Base-by-base conservation (phyloP, 2,888 invertebrate species). In the Didymodactylos carnosus region DNA sequence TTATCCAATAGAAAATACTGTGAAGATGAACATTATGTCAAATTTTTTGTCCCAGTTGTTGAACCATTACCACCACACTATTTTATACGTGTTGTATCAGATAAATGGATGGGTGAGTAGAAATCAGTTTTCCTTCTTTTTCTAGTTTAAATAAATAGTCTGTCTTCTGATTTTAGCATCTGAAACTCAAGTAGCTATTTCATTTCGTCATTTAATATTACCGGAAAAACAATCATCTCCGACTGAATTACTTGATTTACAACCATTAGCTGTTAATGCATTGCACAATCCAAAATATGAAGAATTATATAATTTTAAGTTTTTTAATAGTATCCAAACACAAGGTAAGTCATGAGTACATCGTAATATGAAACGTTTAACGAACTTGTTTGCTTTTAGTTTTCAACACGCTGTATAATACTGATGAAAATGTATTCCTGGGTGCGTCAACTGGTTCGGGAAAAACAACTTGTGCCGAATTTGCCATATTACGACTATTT, bases 211-310 rank as follows among this genome's bases (percentile, higher is more conserved):
- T 85, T 86, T 99, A 72, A 92, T 98, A 78, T 84, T 98, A 51
- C 98, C 98, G 0, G 98, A 99, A 84, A 97, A 98, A 85, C 95
- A 94, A 84, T 88, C 94, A 69, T 97, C 97, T 0, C 94, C 97
- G 0, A 99, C 98, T 0, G 98, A 99, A 81, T 85, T 98, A 76
- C 85, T 98, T 73, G 98, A 98, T 84, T 86, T 98, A 49, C 97
- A 99, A 82, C 95, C 98, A 0, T 86, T 98, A 74, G 97, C 97
- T 0, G 84, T 87, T 25, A 91, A 93, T 0, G 97, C 97, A 0
- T 84, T 98, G 27, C 84, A 94, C 78, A 94, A 94, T 83, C 85
- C 88, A 0, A 88, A 88, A 75, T 95, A 89, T 80, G 94, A 97
- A 81, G 85, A 87, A 14, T 85, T 98, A 51, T 98, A 97, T 81